phyloP scores from a whole-genome alignment of 1,140 invertebrate species.

The Tribolium madens region DNA sequence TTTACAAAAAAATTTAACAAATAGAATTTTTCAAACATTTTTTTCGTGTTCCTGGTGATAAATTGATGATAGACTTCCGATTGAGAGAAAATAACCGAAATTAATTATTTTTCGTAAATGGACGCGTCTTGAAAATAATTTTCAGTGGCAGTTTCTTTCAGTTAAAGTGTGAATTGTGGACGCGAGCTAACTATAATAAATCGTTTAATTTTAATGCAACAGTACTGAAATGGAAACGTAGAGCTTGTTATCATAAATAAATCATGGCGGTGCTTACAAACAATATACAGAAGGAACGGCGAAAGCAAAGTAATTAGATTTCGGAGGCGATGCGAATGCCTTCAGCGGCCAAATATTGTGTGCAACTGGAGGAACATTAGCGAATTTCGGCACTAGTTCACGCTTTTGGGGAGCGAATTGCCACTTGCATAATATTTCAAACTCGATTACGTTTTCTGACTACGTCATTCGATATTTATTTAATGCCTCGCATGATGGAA shows the following conservation, averaged over 20 bases:
- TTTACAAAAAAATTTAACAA: no score
- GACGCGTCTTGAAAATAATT: not conserved
- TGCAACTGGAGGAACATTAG: slow-evolving; percentile 22
- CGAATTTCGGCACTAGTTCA: slow-evolving; percentile 38
- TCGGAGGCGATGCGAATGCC: slow-evolving; percentile 43
- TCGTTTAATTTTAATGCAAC: slow-evolving; percentile 55
- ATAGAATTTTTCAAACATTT: no score
- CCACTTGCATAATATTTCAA: slow-evolving; percentile 32
- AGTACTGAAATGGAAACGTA: slow-evolving; percentile 52
- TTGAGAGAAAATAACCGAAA: not conserved
- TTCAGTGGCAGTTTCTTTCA: not conserved
- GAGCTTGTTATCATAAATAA: slow-evolving; percentile 57
- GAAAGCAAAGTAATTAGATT: slow-evolving; percentile 55
- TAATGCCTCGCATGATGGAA: slow-evolving; percentile 7
- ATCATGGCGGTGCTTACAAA: slow-evolving; percentile 55
- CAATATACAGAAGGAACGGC: slow-evolving; percentile 51
- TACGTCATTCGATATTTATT: slow-evolving; percentile 29
- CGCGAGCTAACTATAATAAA: slow-evolving; percentile 51
- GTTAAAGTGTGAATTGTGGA: slow-evolving; percentile 20
- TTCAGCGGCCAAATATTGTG: slow-evolving; percentile 41
- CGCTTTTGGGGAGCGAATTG: slow-evolving; percentile 6
- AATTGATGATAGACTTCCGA: not conserved
- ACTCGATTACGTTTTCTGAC: slow-evolving; percentile 15
- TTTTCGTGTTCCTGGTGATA: no score
- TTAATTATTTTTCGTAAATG: not conserved